Base-by-base conservation (phyloP, 2,113 vertebrate species). In the Acanthochromis polyacanthus region DNA sequence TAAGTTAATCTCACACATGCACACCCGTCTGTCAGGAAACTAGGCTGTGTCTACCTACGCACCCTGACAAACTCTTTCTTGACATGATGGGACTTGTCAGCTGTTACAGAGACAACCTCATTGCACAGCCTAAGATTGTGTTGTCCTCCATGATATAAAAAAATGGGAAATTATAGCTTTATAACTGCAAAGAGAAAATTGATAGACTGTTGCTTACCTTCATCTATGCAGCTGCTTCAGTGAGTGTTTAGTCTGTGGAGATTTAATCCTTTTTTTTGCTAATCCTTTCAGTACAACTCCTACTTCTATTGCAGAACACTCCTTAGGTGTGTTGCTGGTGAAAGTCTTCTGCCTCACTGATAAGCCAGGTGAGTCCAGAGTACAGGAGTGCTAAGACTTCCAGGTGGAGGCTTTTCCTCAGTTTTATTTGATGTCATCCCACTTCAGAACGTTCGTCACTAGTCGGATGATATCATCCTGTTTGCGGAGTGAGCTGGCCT, bases 51-150 rank as follows among this genome's bases (percentile, higher is more conserved):
- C 51, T 81, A 75, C 82, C 78, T 87, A 86, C 73, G 72, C 87
- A 75, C 66, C 70, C 73, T 80, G 71, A 84, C 80, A 81, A 67
- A 58, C 76, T 81, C 51, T 78, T 75, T 50, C 60, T 58, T 56
- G 81, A 91, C 92, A 87, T 91, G 93, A 94, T 53, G 0, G 61
- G 94, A 48, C 94, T 93, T 94, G 93, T 89, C 84, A 63, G 17
- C 78, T 58, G 62, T 79, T 66, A 51, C 62, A 66, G 20, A 67
- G 32, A 69, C 45, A 16, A 55, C 25, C n/a, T 67, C 40, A 57
- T 74, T 77, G 43, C 22, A 53, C 80, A 85, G 67, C 56, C 66
- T 53, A 46, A 67, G 20, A 68, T 25, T 43, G n/a, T 46, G 6
- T 68, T 71, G 72, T 67, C 45, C 40, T 25, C 28, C 3, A 30